These are phyloP conservation scores for Sinocyclocheilus rhinocerous DNA, from an alignment of 2,113 vertebrate species.

Conservation along the genomic window DNA sequence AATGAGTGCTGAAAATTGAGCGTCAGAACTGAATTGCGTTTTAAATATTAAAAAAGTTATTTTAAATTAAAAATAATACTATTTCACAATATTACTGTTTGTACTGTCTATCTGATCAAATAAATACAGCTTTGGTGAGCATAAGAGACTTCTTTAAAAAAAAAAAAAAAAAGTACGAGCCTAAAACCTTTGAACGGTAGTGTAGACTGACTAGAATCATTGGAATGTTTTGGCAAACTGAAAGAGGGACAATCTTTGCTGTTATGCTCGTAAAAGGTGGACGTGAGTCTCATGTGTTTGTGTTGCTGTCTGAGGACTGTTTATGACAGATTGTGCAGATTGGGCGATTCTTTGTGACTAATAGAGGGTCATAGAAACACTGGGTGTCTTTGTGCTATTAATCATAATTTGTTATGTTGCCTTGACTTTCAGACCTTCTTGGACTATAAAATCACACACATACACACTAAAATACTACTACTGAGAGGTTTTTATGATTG, in stretches of 20 bases:
- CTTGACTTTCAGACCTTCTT: slow-evolving; percentile 30
- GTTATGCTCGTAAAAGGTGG: not conserved
- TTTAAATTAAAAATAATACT: not conserved
- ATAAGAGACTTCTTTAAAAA: not conserved
- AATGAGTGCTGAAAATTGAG: not conserved
- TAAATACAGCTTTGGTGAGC: too few relatives aligned
- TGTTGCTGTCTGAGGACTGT: slow-evolving; percentile 13
- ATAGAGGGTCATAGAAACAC: not conserved
- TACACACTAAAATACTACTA: slow-evolving; percentile 10
- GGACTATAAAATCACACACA: slow-evolving; percentile 46
- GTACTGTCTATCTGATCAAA: too few relatives aligned
- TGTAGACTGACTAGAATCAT: slow-evolving; percentile 31
- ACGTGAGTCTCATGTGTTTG: not conserved
- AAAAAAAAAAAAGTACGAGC: not conserved
- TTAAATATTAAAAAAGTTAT: not conserved
- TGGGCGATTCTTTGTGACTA: not conserved
- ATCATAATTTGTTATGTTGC: slow-evolving; percentile 52
- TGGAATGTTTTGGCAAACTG: slow-evolving; percentile 35
- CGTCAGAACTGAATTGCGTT: not conserved
- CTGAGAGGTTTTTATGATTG: not conserved
- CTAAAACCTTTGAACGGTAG: not conserved
- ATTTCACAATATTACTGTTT: not conserved
- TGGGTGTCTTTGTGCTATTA: slow-evolving; percentile 37
- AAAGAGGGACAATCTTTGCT: not conserved
- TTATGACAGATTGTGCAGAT: slow-evolving; percentile 21